phyloP scores from a whole-genome alignment of 2,113 vertebrate species.

The Mobula birostris region DNA sequence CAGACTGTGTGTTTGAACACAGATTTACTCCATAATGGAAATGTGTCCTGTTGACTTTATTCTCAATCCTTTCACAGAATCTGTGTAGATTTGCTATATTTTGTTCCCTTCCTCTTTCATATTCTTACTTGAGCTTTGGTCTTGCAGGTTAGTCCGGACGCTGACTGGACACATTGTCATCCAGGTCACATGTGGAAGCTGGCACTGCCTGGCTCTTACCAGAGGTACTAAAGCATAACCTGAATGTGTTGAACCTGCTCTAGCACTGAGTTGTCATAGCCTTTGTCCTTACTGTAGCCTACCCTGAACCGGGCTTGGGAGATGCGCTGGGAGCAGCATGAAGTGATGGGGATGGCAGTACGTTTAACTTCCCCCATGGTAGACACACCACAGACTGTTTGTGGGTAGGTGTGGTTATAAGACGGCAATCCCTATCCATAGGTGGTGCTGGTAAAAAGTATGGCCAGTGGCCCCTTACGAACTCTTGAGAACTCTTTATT shows the following conservation, averaged over 20 bases:
- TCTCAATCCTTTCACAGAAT: not conserved
- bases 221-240: constrained; percentile 62
- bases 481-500: too few relatives aligned
- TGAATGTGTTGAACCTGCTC: too few relatives aligned
- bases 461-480: too few relatives aligned
- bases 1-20: not conserved
- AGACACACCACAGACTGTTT: not conserved
- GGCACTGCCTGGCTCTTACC: constrained; percentile 92
- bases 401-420: not conserved
- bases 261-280: not conserved
- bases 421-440: not conserved
- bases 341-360: not conserved
- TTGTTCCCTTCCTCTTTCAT: not conserved
- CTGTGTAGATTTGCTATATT: too few relatives aligned
- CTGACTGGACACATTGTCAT: constrained; percentile 83
- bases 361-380: too few relatives aligned
- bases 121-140: not conserved
- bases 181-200: constrained; percentile 92
- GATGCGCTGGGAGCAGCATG: too few relatives aligned
- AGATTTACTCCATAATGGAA: not conserved
- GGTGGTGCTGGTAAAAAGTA: not conserved
- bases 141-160: constrained; percentile 80
- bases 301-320: not conserved
- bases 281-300: too few relatives aligned
- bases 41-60: not conserved